Percentiles rank a stretch among this genome's conserved stretches.
Conservation (phyloP, 2,888 invertebrate species). For the Rhopalosiphum nymphaeae region DNA sequence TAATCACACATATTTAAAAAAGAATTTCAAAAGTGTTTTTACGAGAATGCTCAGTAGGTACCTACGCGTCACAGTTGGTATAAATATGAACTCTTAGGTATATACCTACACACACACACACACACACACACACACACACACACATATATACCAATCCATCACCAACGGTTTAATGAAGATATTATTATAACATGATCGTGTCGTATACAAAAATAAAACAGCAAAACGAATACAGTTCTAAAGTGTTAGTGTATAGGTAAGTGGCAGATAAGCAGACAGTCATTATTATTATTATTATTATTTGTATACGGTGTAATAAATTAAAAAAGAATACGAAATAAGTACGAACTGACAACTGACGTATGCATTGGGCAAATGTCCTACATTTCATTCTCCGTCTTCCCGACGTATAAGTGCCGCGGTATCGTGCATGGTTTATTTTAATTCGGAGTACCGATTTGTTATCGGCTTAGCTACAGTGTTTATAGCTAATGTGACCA, state of each 20-base stretch:
- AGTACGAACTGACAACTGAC: not conserved
- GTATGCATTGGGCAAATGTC: not conserved
- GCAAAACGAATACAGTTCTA: not conserved
- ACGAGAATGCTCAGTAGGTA: not conserved
- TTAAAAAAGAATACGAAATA: not conserved
- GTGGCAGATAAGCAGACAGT: not conserved
- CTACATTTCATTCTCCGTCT: not conserved
- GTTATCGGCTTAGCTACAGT: not conserved
- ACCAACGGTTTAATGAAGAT: not conserved
- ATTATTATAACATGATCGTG: not conserved
- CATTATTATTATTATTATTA: not conserved
- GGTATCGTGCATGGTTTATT: not conserved
- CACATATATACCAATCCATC: not conserved
- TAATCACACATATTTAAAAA: not conserved
- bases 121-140: too few relatives aligned
- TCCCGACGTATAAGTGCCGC: not conserved
- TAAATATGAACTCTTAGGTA: not conserved
- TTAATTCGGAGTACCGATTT: not conserved
- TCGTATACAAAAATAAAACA: not conserved
- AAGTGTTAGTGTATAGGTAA: slow-evolving; percentile 9
- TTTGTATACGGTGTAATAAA: not conserved
- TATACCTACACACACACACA: too few relatives aligned
- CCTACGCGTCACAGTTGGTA: not conserved
- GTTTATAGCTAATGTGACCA: not conserved
- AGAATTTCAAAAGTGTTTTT: not conserved